Percentiles rank a stretch among this genome's conserved stretches.
These are phyloP conservation scores for Caenorhabditis japonica DNA, from an alignment of 2,888 invertebrate genomes.

Conservation along the genomic window DNA sequence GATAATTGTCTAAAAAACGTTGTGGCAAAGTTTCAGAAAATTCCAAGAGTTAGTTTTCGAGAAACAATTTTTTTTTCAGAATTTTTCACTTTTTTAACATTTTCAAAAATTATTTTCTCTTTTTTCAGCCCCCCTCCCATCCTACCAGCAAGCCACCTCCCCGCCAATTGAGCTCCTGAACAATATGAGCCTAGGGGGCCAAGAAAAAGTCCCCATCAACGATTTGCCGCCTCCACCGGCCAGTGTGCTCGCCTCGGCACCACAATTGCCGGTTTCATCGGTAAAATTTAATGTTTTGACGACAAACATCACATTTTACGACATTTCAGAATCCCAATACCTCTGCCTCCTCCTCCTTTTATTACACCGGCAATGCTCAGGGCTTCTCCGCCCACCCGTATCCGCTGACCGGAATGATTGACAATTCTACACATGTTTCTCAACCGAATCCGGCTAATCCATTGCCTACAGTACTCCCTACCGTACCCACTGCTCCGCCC, in stretches of 20 bases:
- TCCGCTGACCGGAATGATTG: conserved; percentile 43
- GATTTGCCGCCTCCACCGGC: conserved; percentile 33
- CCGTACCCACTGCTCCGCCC: conserved; percentile 14
- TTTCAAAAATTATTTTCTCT: not conserved
- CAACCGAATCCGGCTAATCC: conserved; percentile 17
- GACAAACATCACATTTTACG: not conserved
- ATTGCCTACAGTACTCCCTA: conserved; percentile 2
- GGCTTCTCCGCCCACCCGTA: conserved; percentile 50
- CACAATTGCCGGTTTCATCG: conserved; percentile 4
- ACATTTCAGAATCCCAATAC: conserved; percentile 8
- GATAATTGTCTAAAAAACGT: no score
- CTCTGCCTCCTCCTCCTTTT: conserved; percentile 30
- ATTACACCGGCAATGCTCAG: conserved; percentile 39
- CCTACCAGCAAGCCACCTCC: conserved; percentile 46
- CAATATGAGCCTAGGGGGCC: conserved; percentile 8
- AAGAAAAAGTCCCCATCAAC: not conserved
- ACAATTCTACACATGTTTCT: conserved; percentile 30
- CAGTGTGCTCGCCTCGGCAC: not conserved
- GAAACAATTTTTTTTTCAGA: no score
- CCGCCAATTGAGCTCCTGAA: conserved; percentile 34
- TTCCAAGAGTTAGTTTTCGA: no score
- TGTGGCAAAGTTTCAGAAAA: no score
- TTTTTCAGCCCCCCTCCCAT: conserved; percentile 18
- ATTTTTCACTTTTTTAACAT: not conserved
- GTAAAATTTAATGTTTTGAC: no score